These are phyloP conservation scores for Caerostris darwini DNA, from an alignment of 1,140 invertebrate genomes.

Conservation along the genomic window DNA sequence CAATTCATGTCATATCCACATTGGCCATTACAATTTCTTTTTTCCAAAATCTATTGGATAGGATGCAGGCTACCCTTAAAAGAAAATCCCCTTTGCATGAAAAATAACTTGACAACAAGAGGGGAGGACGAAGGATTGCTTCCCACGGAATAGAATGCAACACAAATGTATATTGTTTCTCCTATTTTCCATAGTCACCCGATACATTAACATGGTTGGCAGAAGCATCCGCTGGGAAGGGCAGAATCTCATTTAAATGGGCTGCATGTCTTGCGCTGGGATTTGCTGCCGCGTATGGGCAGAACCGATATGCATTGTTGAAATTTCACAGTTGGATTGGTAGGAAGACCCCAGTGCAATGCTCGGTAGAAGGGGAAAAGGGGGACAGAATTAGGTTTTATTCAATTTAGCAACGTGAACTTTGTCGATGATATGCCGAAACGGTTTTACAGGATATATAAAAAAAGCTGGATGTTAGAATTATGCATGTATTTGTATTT, in stretches of 20 bases:
- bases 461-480: too few relatives aligned
- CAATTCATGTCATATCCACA: too few relatives aligned
- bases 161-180: background rate
- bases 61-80: too few relatives aligned
- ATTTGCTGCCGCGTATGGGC: background rate
- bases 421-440: background rate
- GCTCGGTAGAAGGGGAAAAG: background rate
- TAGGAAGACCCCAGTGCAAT: background rate
- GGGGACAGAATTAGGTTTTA: background rate
- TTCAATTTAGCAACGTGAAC: background rate
- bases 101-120: background rate
- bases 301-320: background rate
- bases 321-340: background rate
- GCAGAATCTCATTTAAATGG: slow-evolving; percentile 3
- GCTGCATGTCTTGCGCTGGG: background rate
- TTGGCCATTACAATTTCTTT: too few relatives aligned
- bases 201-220: slow-evolving; percentile 41
- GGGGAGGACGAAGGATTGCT: background rate
- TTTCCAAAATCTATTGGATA: too few relatives aligned
- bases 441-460: too few relatives aligned
- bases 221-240: background rate
- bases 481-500: too few relatives aligned
- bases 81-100: too few relatives aligned
- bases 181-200: slow-evolving; percentile 29
- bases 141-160: background rate